Evolutionary conservation across 2,888 invertebrate genomes (phyloP).

Genomic region (Mycalesis mineus): DNA sequence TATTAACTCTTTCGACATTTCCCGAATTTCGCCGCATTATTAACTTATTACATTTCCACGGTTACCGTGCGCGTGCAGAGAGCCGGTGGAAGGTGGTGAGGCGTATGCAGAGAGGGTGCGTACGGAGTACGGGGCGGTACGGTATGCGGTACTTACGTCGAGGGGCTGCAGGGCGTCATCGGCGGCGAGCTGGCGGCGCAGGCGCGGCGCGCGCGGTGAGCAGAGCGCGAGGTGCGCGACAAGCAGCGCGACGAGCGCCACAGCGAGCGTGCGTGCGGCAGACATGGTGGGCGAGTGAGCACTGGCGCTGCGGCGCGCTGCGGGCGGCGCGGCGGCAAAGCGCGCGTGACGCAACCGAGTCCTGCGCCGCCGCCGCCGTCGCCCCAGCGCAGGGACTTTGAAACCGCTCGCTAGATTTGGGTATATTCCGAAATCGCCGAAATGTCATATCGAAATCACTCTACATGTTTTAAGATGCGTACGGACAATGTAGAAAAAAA

Average conservation of each 20-base stretch:
- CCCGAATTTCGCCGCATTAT: no score
- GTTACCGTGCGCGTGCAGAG: not conserved
- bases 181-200: constrained; percentile 60
- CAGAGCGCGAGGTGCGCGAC: constrained; percentile 30
- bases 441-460: no score
- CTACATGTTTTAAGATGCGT: no score
- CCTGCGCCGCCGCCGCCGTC: not conserved
- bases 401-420: not conserved
- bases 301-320: constrained; percentile 18
- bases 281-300: constrained; percentile 26
- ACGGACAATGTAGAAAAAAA: no score
- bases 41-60: no score
- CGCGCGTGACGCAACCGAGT: not conserved
- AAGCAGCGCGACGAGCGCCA: constrained; percentile 32
- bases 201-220: constrained; percentile 37
- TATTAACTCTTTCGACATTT: no score
- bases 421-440: no score
- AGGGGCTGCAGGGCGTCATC: constrained; percentile 65
- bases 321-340: not conserved
- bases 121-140: not conserved
- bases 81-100: not conserved
- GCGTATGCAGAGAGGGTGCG: not conserved
- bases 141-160: constrained; percentile 45
- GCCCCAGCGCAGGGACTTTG: not conserved
- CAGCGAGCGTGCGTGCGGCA: constrained; percentile 22